Conservation (phyloP, 2,113 vertebrate species). For the Motacilla alba region DNA sequence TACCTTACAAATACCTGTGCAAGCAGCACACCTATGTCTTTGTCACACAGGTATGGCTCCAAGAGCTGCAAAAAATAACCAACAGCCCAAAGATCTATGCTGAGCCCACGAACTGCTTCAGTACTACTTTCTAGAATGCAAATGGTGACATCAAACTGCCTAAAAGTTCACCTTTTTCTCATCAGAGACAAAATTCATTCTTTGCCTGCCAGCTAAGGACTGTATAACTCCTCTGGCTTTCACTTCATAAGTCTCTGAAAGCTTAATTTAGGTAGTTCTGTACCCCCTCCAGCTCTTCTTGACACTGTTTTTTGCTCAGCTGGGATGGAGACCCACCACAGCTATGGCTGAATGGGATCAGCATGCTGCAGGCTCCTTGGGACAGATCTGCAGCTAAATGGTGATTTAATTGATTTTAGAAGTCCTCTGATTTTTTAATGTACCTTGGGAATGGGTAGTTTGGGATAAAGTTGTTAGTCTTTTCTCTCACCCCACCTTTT, state of each 20-base stretch:
- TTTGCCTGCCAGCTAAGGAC: background rate
- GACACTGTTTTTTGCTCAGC: fast-evolving
- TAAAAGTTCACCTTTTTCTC: background rate
- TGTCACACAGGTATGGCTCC: background rate
- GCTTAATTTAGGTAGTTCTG: background rate
- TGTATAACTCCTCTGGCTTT: background rate
- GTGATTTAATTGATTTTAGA: slow-evolving; percentile 7
- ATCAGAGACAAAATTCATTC: background rate
- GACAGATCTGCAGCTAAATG: background rate
- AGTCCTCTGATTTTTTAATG: slow-evolving; percentile 7
- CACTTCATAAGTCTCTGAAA: background rate
- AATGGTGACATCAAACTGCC: background rate
- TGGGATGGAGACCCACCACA: fast-evolving
- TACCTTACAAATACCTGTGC: background rate
- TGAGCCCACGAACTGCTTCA: background rate
- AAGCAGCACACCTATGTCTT: background rate
- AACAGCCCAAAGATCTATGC: background rate
- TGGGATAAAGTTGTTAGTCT: background rate
- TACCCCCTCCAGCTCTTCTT: background rate
- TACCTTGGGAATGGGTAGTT: background rate
- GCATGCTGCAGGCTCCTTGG: background rate
- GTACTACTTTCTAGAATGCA: background rate
- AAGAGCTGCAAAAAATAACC: background rate
- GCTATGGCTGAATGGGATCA: background rate
- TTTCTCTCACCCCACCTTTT: background rate